Percentiles rank a stretch among this genome's conserved stretches.
These are phyloP conservation scores for Hemitrygon akajei DNA, from an alignment of 2,797 vertebrate genomes.

Conservation along the genomic window DNA sequence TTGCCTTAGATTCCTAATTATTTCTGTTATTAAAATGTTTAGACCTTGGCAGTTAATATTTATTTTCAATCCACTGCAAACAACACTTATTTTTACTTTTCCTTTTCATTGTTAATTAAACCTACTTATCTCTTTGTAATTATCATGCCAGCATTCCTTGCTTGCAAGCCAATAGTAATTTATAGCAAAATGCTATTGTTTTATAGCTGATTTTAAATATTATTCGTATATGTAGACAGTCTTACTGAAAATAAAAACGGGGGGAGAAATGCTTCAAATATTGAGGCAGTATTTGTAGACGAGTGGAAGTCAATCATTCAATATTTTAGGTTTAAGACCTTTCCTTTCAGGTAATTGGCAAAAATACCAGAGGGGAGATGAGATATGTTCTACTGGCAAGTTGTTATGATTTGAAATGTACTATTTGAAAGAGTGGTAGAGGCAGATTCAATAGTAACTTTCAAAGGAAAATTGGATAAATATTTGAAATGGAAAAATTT, in stretches of 20 bases:
- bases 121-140: not conserved
- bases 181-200: not conserved
- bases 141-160: not conserved
- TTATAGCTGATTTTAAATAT: not conserved
- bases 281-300: not conserved
- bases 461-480: not conserved
- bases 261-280: not conserved
- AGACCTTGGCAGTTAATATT: not conserved
- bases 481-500: not conserved
- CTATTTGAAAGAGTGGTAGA: not conserved
- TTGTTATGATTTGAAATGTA: not conserved
- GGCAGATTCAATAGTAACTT: not conserved
- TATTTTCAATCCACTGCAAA: not conserved
- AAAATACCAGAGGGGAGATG: not conserved
- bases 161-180: not conserved
- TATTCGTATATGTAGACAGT: not conserved
- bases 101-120: not conserved
- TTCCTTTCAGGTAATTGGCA: constrained; percentile 7
- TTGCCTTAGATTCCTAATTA: constrained; percentile 2
- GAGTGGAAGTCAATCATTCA: not conserved
- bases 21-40: not conserved
- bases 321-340: not conserved
- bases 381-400: not conserved
- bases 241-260: not conserved
- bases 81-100: not conserved